Conservation (phyloP, 2,888 invertebrate species). For the Drosophila algonquin region DNA sequence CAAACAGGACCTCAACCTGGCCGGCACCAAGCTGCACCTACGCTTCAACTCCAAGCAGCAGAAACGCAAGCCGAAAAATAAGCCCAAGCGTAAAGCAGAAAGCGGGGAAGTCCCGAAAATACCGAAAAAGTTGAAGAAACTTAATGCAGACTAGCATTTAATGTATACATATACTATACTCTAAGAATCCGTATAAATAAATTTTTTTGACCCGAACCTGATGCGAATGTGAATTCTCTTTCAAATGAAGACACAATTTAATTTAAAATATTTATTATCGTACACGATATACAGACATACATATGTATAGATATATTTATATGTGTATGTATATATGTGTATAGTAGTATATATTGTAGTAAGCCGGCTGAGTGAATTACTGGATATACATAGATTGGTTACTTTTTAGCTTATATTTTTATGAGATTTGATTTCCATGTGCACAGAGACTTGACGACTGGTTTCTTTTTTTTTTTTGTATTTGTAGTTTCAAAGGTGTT, state of each 20-base stretch:
- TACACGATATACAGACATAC: slow-evolving; percentile 66
- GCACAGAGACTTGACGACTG: slow-evolving; percentile 45
- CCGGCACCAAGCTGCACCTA: slow-evolving; percentile 64
- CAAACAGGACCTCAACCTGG: slow-evolving; percentile 63
- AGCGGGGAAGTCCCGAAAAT: slow-evolving; percentile 23
- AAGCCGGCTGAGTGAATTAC: slow-evolving; percentile 49
- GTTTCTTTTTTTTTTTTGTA: slow-evolving; percentile 14
- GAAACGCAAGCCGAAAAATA: slow-evolving; percentile 31
- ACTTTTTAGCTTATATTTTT: slow-evolving; percentile 42
- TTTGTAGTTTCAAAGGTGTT: slow-evolving; percentile 23
- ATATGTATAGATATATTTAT: slow-evolving; percentile 42
- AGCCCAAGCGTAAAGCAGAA: slow-evolving; percentile 5
- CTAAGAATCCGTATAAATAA: slow-evolving; percentile 10
- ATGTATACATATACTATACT: slow-evolving; percentile 9
- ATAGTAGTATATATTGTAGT: slow-evolving; percentile 38
- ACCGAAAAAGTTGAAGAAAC: slow-evolving; percentile 32
- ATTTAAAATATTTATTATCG: slow-evolving; percentile 54
- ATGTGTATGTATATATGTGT: slow-evolving; percentile 33
- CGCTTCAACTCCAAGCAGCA: slow-evolving; percentile 69
- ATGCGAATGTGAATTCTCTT: neutral
- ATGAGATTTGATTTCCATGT: slow-evolving; percentile 69
- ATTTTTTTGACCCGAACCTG: neutral
- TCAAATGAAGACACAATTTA: slow-evolving; percentile 3
- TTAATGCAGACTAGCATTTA: slow-evolving; percentile 21
- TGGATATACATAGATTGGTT: slow-evolving; percentile 52